Conservation (phyloP, 2,888 invertebrate genomes). For the Eristalis intricaria region DNA sequence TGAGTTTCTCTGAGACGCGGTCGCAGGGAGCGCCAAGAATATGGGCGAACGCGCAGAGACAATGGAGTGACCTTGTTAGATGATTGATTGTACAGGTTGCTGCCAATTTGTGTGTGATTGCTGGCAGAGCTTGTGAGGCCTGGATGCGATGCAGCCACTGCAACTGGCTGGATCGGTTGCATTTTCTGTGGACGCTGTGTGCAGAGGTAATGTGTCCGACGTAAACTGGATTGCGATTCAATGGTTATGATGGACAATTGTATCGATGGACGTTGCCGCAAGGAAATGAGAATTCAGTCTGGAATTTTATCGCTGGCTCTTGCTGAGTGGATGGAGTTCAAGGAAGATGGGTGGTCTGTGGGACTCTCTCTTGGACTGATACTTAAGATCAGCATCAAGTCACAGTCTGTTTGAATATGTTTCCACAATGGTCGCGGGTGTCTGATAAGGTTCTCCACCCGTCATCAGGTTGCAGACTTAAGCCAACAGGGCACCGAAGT, state of each 20-base stretch:
- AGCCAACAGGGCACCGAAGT: too few species aligned
- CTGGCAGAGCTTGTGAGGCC: conserved; percentile 4
- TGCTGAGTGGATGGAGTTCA: not conserved
- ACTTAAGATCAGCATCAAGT: too few species aligned
- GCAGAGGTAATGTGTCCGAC: not conserved
- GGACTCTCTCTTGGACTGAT: too few species aligned
- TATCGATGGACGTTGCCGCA: not conserved
- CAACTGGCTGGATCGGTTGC: conserved; percentile 2
- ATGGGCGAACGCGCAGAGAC: conserved; percentile 39
- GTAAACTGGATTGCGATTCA: not conserved
- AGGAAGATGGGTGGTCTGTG: not conserved
- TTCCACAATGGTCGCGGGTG: too few species aligned
- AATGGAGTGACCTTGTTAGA: conserved; percentile 70
- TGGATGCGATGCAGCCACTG: not conserved
- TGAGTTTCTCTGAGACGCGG: not conserved
- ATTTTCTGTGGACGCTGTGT: not conserved
- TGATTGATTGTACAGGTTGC: conserved; percentile 70
- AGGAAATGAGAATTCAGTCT: not conserved
- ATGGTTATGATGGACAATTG: not conserved
- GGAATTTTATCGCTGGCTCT: not conserved
- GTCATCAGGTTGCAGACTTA: too few species aligned
- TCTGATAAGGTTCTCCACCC: too few species aligned
- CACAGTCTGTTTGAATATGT: too few species aligned
- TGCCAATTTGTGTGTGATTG: conserved; percentile 70
- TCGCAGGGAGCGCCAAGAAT: not conserved